phyloP scores from a whole-genome alignment of 2,888 invertebrate species.

The Octodonta nipae region DNA sequence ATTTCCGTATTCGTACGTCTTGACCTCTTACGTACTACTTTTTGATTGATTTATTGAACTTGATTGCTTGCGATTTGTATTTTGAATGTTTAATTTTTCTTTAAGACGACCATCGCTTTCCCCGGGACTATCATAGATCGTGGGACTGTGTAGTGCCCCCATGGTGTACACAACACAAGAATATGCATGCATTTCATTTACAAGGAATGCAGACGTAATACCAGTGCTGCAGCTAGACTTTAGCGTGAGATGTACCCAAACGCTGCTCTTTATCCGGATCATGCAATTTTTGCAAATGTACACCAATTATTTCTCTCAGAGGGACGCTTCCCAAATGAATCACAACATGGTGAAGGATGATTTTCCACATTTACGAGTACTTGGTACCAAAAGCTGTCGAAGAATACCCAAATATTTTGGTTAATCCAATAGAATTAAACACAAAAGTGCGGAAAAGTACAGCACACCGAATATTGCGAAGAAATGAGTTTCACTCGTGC shows the following conservation, averaged over 20 bases:
- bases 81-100: background rate
- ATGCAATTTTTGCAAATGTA: background rate
- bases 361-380: background rate
- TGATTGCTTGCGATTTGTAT: background rate
- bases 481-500: background rate
- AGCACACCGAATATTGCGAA: conserved; percentile 2
- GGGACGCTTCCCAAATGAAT: background rate
- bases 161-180: background rate
- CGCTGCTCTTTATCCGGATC: background rate
- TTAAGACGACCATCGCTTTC: background rate
- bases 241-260: background rate
- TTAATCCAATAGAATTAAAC: conserved; percentile 1
- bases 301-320: background rate
- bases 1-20: conserved; percentile 1
- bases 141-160: background rate
- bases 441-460: conserved; percentile 3
- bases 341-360: background rate
- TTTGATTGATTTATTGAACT: too few species aligned
- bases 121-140: background rate
- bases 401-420: conserved; percentile 2
- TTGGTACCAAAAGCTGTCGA: background rate
- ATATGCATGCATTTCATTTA: conserved; percentile 1
- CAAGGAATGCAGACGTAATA: background rate
- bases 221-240: background rate
- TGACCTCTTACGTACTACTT: background rate